These are phyloP conservation scores for Rhodophaea formosa DNA, from an alignment of 2,888 invertebrate genomes.

Conservation along the genomic window DNA sequence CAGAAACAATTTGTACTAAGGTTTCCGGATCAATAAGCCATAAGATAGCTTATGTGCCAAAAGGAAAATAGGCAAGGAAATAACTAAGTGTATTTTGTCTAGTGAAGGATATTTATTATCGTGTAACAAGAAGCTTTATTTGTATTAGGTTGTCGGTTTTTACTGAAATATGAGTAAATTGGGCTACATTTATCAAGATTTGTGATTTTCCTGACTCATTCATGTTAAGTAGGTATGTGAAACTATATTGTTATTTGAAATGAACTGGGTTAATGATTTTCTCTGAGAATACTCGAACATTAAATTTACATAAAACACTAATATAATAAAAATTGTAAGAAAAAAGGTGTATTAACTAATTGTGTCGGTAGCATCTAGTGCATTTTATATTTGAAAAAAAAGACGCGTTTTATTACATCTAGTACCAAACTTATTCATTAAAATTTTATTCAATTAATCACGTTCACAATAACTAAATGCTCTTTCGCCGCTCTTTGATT, in stretches of 20 bases:
- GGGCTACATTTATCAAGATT: background rate
- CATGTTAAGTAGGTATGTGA: too few relatives aligned
- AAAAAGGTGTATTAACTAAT: too few relatives aligned
- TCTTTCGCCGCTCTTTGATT: conserved; percentile 67
- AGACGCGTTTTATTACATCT: conserved; percentile 31
- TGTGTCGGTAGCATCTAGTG: too few relatives aligned
- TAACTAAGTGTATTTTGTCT: conserved; percentile 32
- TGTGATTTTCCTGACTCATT: background rate
- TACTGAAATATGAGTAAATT: background rate
- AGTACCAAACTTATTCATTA: too few relatives aligned
- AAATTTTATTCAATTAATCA: conserved; percentile 66
- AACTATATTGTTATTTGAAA: too few relatives aligned
- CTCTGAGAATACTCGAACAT: too few relatives aligned
- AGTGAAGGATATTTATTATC: conserved; percentile 31
- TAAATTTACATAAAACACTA: too few relatives aligned
- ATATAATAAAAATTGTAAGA: too few relatives aligned
- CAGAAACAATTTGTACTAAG: conserved; percentile 19
- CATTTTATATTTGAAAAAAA: background rate
- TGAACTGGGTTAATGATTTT: too few relatives aligned
- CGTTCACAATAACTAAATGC: conserved; percentile 46
- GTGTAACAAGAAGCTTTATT: conserved; percentile 17
- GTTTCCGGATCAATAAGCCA: conserved; percentile 29
- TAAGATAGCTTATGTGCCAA: conserved; percentile 27
- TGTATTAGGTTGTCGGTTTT: conserved; percentile 14
- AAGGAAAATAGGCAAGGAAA: conserved; percentile 30